Evolutionary conservation across 2,797 vertebrate species (phyloP).

Genomic region (Nannoperca australis): DNA sequence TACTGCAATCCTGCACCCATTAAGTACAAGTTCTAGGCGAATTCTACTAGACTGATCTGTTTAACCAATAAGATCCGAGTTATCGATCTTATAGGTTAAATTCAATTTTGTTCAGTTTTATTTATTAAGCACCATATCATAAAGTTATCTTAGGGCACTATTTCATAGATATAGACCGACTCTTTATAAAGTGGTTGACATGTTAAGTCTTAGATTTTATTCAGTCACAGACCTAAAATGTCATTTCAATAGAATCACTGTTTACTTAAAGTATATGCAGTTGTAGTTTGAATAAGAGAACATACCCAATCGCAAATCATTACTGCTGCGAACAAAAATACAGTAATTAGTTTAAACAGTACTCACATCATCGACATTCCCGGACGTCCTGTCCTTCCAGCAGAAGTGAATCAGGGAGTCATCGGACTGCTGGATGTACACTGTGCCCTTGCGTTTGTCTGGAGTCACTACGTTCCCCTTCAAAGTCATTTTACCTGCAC

Average conservation of each 20-base stretch:
- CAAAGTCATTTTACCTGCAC: slow-evolving; percentile 95
- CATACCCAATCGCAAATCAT: background rate
- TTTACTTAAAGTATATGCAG: too few relatives aligned
- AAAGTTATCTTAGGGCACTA: too few relatives aligned
- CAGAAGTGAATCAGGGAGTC: slow-evolving; percentile 98
- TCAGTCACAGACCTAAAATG: background rate
- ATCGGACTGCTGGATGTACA: slow-evolving; percentile 96
- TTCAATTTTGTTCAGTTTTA: too few relatives aligned
- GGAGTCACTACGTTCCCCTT: slow-evolving; percentile 95
- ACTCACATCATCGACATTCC: slow-evolving; percentile 95
- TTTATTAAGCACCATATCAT: too few relatives aligned
- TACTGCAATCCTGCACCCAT: background rate
- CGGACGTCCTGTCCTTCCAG: slow-evolving; percentile 95
- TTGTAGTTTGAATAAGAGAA: background rate
- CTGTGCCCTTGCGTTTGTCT: slow-evolving; percentile 94
- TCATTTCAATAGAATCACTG: background rate
- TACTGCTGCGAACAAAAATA: too few relatives aligned
- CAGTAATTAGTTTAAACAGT: background rate
- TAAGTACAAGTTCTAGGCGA: background rate
- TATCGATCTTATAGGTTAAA: background rate
- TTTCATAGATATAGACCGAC: too few relatives aligned
- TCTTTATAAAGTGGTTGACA: background rate
- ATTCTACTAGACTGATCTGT: too few relatives aligned
- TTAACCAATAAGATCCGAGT: background rate
- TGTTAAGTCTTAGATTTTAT: background rate